Evolutionary conservation across 2,113 vertebrate genomes (phyloP).

Genomic region (Archilochus colubris): DNA sequence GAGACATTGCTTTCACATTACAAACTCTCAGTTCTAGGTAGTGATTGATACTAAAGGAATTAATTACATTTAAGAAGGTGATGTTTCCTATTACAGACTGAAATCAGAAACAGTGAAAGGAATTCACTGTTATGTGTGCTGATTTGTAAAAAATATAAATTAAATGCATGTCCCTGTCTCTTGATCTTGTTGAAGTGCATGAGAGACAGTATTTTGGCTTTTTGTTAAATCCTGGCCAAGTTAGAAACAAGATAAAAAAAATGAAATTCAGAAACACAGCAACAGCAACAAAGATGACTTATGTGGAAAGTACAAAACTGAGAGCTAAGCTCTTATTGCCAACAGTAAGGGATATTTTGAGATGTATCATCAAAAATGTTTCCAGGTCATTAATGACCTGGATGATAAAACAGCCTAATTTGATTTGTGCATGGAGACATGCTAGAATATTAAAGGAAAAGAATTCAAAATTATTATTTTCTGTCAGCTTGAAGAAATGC

Average conservation of each 20-base stretch:
- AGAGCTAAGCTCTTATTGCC: neutral
- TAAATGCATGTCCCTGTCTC: neutral
- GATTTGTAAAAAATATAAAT: neutral
- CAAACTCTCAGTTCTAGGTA: neutral
- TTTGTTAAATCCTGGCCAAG: neutral
- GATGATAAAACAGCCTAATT: neutral
- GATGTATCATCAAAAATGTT: neutral
- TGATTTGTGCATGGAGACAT: neutral
- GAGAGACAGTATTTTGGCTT: neutral
- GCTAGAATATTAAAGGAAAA: neutral
- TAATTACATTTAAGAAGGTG: neutral
- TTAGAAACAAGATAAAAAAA: neutral
- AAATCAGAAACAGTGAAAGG: neutral
- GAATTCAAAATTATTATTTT: neutral
- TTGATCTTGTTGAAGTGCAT: neutral
- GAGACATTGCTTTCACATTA: neutral
- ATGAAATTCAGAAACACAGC: neutral
- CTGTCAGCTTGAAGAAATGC: neutral
- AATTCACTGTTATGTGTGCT: neutral
- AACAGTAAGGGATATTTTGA: neutral
- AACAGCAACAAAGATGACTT: neutral
- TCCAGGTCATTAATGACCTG: neutral
- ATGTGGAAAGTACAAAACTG: neutral
- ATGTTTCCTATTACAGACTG: neutral
- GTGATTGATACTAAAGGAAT: neutral